Percentiles rank a stretch among this genome's conserved stretches.
These are phyloP conservation scores for Chelon labrosus DNA, from an alignment of 2,797 vertebrate genomes.

Conservation along the genomic window DNA sequence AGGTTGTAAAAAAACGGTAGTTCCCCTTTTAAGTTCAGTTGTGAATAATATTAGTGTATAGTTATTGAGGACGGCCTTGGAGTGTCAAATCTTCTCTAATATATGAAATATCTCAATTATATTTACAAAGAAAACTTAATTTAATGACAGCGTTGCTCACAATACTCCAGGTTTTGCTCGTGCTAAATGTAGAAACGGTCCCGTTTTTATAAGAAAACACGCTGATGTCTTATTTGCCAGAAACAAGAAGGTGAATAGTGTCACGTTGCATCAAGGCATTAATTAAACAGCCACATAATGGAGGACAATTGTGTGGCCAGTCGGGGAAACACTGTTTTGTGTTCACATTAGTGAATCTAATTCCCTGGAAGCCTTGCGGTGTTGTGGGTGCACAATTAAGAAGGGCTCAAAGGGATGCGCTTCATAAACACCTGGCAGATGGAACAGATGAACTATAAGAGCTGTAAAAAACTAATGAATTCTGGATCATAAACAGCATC, in stretches of 20 bases:
- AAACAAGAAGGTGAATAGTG: background rate
- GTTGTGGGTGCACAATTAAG: constrained; percentile 47
- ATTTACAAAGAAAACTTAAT: background rate
- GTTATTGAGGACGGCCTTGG: background rate
- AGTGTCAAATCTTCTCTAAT: background rate
- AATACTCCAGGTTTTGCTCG: background rate
- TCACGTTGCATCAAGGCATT: constrained; percentile 19
- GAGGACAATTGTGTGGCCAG: background rate
- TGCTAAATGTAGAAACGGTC: background rate
- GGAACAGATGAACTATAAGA: constrained; percentile 36
- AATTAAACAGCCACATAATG: constrained; percentile 15
- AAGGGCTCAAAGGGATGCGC: constrained; percentile 41
- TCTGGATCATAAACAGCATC: constrained; percentile 41
- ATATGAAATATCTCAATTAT: too few species aligned
- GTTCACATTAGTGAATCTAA: constrained; percentile 41
- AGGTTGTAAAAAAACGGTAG: too few species aligned
- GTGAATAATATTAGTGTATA: constrained; percentile 2
- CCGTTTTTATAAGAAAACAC: background rate
- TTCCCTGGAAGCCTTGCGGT: constrained; percentile 33
- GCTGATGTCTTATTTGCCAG: background rate
- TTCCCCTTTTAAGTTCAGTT: background rate
- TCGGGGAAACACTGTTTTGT: constrained; percentile 12
- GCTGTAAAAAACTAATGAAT: constrained; percentile 31
- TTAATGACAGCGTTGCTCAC: background rate
- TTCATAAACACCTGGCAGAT: constrained; percentile 45